Conservation (phyloP, 2,888 invertebrate species). For the Altica lythri region DNA sequence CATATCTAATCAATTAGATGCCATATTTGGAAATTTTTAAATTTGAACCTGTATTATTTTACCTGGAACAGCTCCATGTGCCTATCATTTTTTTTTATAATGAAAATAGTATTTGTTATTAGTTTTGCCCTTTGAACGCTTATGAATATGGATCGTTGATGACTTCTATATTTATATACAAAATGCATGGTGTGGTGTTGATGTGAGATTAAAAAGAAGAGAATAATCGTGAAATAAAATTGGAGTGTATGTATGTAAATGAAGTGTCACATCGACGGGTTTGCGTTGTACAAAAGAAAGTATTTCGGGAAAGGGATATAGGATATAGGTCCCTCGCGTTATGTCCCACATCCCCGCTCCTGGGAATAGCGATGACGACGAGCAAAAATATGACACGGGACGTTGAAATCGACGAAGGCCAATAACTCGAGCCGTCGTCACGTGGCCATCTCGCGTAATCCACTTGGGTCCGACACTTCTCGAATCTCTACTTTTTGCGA, state of each 20-base stretch:
- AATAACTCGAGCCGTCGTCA: constrained; percentile 55
- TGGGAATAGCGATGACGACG: constrained; percentile 38
- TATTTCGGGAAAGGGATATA: not conserved
- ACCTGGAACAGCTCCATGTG: no score
- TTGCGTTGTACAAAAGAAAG: constrained; percentile 6
- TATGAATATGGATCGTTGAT: no score
- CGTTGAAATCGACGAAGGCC: constrained; percentile 53
- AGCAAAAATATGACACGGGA: constrained; percentile 53
- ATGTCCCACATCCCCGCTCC: constrained; percentile 15
- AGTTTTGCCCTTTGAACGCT: no score
- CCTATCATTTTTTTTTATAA: no score
- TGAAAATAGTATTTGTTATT: no score
- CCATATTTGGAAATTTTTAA: no score
- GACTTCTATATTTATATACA: no score
- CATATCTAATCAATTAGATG: no score
- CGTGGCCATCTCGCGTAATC: constrained; percentile 53
- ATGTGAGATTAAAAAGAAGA: no score
- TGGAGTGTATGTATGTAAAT: constrained; percentile 3
- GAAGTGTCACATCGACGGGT: constrained; percentile 1
- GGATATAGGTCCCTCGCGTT: not conserved
- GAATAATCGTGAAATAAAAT: not conserved
- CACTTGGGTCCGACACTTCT: constrained; percentile 55
- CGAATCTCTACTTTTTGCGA: constrained; percentile 54
- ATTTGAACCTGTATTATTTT: no score
- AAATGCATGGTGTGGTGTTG: no score